Evolutionary conservation across 2,888 invertebrate species (phyloP), one percentile per base, ranked within the genome.

Genomic region (Clostera curtula): DNA sequence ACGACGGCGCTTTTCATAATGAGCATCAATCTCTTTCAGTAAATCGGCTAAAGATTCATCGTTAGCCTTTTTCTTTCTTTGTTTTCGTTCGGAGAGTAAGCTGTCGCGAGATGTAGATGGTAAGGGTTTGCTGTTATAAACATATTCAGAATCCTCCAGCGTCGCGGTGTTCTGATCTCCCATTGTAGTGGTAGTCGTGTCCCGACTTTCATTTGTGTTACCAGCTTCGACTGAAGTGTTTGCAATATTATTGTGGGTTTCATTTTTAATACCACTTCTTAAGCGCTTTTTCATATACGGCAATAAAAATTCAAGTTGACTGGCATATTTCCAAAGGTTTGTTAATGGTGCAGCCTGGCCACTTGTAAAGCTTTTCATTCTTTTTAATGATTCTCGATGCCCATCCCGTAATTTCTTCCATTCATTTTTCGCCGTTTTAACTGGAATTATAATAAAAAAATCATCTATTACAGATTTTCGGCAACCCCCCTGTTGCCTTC

Each of bases 351-450:
- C 24, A 14, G 24, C 24, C 13, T 16, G 25, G 17, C 11, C 18
- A 17, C 12, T 25, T 16, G 1, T 24, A 15, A 13, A 11, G 16
- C 11, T 21, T 21, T 21, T 21, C 9, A 21, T 25, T 25, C 12
- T 25, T 19, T 19, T 19, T 25, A 25, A 12, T 25, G 12, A 25
- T 7, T 34, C 29, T 27, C 34, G 26, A 24, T 29, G 34, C 7
- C 34, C 24, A 27, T 36, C 29, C 2, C 27, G 26, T 25, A 40
- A 12, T 24, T 30, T 34, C 12, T 34, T 34, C 31, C 31, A 38
- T 24, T 38, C 24, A 18, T 25, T 29, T 19, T 34, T 34, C 8
- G 37, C 31, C 9, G 31, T 38, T 29, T 31, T 34, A 8, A 34
- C 34, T 34, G 34, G 12, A 34, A 31, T 15, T 29, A 27, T 27